These are phyloP conservation scores for Cardiocondyla obscurior DNA, from an alignment of 1,140 invertebrate genomes.

Conservation along the genomic window DNA sequence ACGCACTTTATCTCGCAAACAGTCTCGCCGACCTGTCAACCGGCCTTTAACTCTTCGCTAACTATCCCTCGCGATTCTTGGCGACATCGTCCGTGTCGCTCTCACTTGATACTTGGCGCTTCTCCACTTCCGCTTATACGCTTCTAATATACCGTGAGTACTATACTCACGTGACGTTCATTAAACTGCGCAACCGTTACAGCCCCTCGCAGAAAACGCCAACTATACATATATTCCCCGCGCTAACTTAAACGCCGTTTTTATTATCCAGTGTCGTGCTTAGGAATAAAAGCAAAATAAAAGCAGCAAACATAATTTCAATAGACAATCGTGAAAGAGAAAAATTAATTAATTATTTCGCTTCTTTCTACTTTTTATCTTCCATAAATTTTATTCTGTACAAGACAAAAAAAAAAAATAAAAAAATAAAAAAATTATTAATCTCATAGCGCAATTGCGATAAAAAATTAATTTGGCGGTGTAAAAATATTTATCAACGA, in stretches of 20 bases:
- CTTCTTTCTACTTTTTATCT: background rate
- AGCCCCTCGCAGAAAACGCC: background rate
- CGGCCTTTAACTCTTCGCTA: slow-evolving; percentile 35
- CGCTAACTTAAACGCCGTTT: background rate
- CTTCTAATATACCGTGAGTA: slow-evolving; percentile 19
- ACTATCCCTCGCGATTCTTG: slow-evolving; percentile 27
- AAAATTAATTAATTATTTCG: background rate
- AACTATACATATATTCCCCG: background rate
- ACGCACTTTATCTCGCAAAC: slow-evolving; percentile 38
- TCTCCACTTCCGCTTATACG: slow-evolving; percentile 17
- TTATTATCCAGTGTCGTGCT: background rate
- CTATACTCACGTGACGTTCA: slow-evolving; percentile 9
- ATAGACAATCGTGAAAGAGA: background rate
- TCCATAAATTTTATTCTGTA: background rate
- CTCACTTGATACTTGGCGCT: slow-evolving; percentile 10
- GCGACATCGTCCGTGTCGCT: slow-evolving; percentile 16
- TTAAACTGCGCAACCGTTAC: slow-evolving; percentile 5
- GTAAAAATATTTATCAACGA: background rate
- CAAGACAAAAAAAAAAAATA: background rate
- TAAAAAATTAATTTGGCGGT: too few relatives aligned
- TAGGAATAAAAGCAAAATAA: background rate
- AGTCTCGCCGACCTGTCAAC: slow-evolving; percentile 29
- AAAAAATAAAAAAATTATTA: background rate
- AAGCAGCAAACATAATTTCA: background rate
- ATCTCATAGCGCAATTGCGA: background rate